phyloP scores from a whole-genome alignment of 2,113 vertebrate genomes.

The Ia io region DNA sequence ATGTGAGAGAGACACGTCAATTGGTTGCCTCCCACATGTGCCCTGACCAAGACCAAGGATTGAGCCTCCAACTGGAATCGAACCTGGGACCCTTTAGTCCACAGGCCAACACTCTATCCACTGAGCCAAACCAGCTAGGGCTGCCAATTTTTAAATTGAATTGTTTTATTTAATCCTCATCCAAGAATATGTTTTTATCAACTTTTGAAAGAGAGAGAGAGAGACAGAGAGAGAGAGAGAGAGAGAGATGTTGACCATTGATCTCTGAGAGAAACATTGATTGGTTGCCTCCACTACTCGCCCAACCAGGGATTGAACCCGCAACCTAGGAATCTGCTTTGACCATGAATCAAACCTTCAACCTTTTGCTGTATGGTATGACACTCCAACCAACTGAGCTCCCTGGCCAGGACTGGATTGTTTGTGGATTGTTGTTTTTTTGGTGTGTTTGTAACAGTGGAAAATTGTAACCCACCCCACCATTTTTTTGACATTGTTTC shows the following conservation, averaged over 20 bases:
- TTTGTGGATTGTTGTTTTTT: not conserved
- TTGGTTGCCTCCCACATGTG: not conserved
- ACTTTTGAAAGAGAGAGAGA: not conserved
- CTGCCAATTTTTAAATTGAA: not conserved
- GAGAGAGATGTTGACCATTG: not conserved
- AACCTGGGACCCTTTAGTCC: not conserved
- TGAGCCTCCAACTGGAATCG: too few relatives aligned
- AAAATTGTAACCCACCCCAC: too few relatives aligned
- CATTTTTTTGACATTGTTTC: too few relatives aligned
- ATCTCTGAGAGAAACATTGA: not conserved
- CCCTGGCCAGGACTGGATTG: not conserved
- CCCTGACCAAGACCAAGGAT: not conserved
- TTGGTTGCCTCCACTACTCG: not conserved
- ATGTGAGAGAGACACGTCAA: not conserved
- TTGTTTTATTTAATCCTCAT: not conserved
- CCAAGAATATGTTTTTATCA: not conserved
- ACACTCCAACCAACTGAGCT: not conserved
- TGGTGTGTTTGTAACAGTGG: not conserved
- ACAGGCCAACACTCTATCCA: not conserved
- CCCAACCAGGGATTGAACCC: not conserved
- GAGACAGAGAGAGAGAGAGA: not conserved
- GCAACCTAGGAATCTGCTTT: not conserved
- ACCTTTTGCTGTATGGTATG: not conserved
- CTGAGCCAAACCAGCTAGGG: too few relatives aligned
- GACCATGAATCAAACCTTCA: not conserved